Evolutionary conservation across 2,888 invertebrate species (phyloP), one percentile per base, ranked within the genome.

Genomic region (Tenthredo distinguenda): DNA sequence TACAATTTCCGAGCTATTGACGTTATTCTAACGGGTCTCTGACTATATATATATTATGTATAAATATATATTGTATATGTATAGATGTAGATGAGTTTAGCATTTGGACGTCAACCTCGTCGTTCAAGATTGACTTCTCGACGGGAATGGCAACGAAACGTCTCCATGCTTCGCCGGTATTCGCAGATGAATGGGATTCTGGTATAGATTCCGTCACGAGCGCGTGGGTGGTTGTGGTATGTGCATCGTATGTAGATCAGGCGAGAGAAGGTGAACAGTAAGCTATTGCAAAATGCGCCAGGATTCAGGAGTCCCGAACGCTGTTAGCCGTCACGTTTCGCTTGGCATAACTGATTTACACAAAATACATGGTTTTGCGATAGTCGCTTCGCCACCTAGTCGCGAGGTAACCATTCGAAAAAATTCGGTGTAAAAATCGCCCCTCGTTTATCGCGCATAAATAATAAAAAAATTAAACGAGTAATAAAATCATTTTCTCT

Each of bases 111-210:
- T 71, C 4, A 26, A 26, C 15, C 43, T 74, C 43, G 43, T 74
- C 74, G 74, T 74, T 74, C 43, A 74, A 74, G 74, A 50, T 77
- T 77, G 31, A 50, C 50, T 50, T 55, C 55, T 77, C 50, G 31
- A 77, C 77, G 77, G 34, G 40, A 50, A 55, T 55, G 77, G 18
- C 9, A 55, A 37, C 4, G 81, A 62, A 81, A 81, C 40, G 62
- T 62, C 62, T 40, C 10, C 58, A 21, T 40, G 37, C 21, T 7
- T 37, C 12, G 40, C 12, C 15, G 21, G 81, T 81, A 81, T 81
- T 81, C 62, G 81, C 58, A 62, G 81, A 58, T 81, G 81, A 81
- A 81, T 81, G 81, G 40, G 62, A 81, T 62, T n/a, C 81, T 62
- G 62, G 62, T 58, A 81, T n/a, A 81, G 37, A 62, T 62, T 37